These are phyloP conservation scores for Tetragonula carbonaria DNA, from an alignment of 2,888 invertebrate genomes.

Conservation along the genomic window DNA sequence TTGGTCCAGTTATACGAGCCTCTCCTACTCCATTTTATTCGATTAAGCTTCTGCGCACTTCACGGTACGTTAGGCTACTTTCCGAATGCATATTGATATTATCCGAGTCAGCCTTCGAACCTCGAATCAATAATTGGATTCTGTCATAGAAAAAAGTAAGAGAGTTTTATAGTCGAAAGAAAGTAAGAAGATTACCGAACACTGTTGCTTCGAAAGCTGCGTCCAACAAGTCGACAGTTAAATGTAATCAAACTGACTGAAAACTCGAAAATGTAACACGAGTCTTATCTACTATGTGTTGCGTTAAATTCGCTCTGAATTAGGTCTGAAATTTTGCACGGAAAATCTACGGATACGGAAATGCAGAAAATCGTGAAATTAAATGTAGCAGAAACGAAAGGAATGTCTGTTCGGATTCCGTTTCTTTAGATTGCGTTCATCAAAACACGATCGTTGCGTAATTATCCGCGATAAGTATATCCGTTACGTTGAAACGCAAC, in stretches of 20 bases:
- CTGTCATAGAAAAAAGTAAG: too few species aligned
- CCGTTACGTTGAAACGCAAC: constrained; percentile 1
- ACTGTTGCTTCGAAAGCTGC: too few species aligned
- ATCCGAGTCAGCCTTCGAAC: background rate
- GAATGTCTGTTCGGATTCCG: background rate
- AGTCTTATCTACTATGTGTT: too few species aligned
- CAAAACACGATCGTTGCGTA: background rate
- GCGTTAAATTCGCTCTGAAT: too few species aligned
- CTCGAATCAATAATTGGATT: too few species aligned
- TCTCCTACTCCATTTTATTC: background rate
- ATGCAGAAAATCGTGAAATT: background rate
- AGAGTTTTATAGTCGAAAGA: too few species aligned
- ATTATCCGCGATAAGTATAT: background rate
- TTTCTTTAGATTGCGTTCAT: background rate
- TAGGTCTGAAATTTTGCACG: background rate
- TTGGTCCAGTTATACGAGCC: background rate
- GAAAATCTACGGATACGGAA: too few species aligned
- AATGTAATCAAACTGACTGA: too few species aligned
- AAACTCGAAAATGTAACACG: too few species aligned
- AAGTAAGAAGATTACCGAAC: too few species aligned
- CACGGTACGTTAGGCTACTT: background rate
- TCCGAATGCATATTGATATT: background rate
- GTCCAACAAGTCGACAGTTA: too few species aligned
- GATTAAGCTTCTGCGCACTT: background rate
- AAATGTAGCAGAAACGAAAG: background rate